Evolutionary conservation across 2,797 vertebrate species (phyloP).

Genomic region (Sus cebifrons): DNA sequence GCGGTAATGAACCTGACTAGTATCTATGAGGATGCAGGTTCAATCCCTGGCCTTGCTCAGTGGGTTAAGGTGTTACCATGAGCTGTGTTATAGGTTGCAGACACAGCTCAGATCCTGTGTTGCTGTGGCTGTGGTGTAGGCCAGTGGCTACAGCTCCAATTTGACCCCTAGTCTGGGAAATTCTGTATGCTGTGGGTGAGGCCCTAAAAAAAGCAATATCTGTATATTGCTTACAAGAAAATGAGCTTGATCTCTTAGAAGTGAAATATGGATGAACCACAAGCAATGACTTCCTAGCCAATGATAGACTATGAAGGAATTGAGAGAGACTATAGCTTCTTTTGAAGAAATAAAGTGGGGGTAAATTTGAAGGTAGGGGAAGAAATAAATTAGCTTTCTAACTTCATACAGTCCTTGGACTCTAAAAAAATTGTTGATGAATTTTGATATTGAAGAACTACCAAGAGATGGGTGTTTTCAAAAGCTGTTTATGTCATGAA

Average conservation of each 20-base stretch:
- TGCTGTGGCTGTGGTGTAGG: too few relatives aligned
- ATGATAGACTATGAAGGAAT: neutral
- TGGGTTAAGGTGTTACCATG: too few relatives aligned
- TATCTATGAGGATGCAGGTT: too few relatives aligned
- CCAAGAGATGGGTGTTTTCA: neutral
- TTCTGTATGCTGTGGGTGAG: too few relatives aligned
- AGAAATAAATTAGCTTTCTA: neutral
- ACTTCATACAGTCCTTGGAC: neutral
- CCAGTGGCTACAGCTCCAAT: too few relatives aligned
- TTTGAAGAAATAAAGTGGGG: neutral
- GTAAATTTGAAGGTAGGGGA: neutral
- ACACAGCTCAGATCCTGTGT: too few relatives aligned
- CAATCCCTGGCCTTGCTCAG: too few relatives aligned
- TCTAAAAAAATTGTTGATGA: neutral
- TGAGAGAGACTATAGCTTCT: neutral
- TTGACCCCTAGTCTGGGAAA: too few relatives aligned
- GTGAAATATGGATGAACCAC: neutral
- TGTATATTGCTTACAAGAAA: neutral
- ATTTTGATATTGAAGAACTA: neutral
- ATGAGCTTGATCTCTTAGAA: neutral
- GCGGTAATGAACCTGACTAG: too few relatives aligned
- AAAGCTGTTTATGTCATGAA: neutral
- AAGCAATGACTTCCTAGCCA: neutral
- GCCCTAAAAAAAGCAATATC: too few relatives aligned
- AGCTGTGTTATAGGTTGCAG: too few relatives aligned